These are phyloP conservation scores for Tetranychus urticae DNA, from an alignment of 1,140 invertebrate genomes.

Conservation along the genomic window DNA sequence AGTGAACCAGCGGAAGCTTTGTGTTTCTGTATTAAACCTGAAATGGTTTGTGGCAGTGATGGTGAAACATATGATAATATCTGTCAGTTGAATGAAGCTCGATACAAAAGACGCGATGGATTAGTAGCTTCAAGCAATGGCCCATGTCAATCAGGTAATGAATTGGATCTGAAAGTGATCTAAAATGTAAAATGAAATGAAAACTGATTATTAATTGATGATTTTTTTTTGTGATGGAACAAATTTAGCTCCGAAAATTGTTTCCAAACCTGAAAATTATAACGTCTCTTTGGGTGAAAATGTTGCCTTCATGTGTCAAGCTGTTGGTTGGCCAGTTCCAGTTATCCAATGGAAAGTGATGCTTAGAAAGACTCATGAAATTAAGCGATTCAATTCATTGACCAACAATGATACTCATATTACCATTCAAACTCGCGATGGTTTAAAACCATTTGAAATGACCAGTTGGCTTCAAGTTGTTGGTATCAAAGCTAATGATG, in stretches of 20 bases:
- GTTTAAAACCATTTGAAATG: constrained; percentile 33
- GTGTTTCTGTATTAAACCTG: constrained; percentile 29
- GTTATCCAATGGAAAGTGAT: constrained; percentile 33
- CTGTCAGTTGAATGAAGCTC: constrained; percentile 37
- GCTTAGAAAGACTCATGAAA: constrained; percentile 13
- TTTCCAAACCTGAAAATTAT: constrained; percentile 23
- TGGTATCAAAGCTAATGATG: constrained; percentile 24
- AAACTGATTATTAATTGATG: not conserved
- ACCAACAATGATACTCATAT: constrained; percentile 29
- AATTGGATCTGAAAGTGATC: not conserved
- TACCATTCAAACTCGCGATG: constrained; percentile 30
- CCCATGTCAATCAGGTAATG: constrained; percentile 34
- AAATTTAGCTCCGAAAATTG: constrained; percentile 22
- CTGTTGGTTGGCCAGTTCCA: constrained; percentile 33
- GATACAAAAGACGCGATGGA: constrained; percentile 36
- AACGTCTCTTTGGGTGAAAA: constrained; percentile 23
- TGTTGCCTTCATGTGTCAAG: constrained; percentile 34
- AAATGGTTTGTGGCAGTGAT: constrained; percentile 31
- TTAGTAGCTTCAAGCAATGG: constrained; percentile 47
- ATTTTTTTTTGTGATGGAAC: not conserved
- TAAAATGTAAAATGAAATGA: not conserved
- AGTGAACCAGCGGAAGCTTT: constrained; percentile 25
- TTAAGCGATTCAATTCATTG: constrained; percentile 16
- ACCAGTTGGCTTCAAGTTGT: constrained; percentile 38
- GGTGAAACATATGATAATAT: constrained; percentile 44